Evolutionary conservation across 2,888 invertebrate species (phyloP), one percentile per base, ranked within the genome.

Genomic region (Zaprionus lineosus): DNA sequence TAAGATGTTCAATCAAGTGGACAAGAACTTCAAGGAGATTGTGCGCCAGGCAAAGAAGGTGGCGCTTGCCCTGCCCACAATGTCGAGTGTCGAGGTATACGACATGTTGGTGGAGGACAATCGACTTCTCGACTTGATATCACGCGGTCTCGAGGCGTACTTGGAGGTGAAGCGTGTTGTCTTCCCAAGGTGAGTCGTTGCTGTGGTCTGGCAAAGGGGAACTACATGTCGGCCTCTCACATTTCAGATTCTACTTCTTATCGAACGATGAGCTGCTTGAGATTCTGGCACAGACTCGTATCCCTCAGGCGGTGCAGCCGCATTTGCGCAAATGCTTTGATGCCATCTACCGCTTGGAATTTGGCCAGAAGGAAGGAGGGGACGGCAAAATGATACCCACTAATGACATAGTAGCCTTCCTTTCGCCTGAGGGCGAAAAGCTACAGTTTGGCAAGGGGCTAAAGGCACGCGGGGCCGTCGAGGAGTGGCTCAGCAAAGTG

Each of bases 311-410:
- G 0, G 97, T 97, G 0, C 97, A 97, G 87, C 96, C 96, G 6
- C 96, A 97, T 90, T 91, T 97, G 43, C 92, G 96, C 44, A 97
- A 97, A 89, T 97, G 97, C 83, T 97, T 97, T 86, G 96, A 96
- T 87, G 95, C 95, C 2, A 95, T 96, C 55, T 92, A 94, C 11
- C 93, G 93, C 63, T 88, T 96, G 28, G 95, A 96, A 86, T 96
- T 96, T 78, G 95, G 94, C 0, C 91, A 92, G 0, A 93, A 92
- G 71, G 92, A 93, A 82, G 92, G 92, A 57, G 89, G 92, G 16
- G 89, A 91, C 62, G 92, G 92, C 3, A 92, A 91, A 7, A 91
- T 92, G 34, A 89, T 89, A 18, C 86, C 94, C 8, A 96, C 95
- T 0, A 96, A 95, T 7, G 97, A 97, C 85, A 97, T 97, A 19